A percentile compares a stretch with the other conserved stretches of the same genome.
These are phyloP conservation scores for Parotocinclus haroldoi DNA, from an alignment of 2,797 vertebrate genomes.

Conservation along the genomic window DNA sequence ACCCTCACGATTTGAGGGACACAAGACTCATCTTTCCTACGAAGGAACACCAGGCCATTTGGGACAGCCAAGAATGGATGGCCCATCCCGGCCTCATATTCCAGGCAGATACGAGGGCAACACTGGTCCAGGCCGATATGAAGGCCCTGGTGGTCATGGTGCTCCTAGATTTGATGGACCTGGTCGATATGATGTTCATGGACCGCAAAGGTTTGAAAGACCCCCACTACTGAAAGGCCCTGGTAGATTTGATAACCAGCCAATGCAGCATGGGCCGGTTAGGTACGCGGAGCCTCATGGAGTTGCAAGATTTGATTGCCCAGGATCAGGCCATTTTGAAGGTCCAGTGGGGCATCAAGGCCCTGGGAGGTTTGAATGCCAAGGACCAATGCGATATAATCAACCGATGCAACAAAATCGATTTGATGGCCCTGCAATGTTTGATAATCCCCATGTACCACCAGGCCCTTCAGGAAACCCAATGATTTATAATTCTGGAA, in stretches of 20 bases:
- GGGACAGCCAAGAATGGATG: slow-evolving; percentile 55
- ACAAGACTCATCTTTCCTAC: slow-evolving; percentile 64
- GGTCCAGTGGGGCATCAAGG: slow-evolving; percentile 68
- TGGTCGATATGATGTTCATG: slow-evolving; percentile 72
- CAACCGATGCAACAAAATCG: slow-evolving; percentile 74
- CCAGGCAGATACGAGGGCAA: slow-evolving; percentile 68
- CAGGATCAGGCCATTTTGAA: slow-evolving; percentile 66
- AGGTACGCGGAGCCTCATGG: slow-evolving; percentile 69
- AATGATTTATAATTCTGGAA: slow-evolving; percentile 70
- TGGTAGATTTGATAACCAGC: slow-evolving; percentile 71
- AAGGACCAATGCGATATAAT: slow-evolving; percentile 77
- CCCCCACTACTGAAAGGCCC: slow-evolving; percentile 63
- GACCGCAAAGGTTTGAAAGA: slow-evolving; percentile 77
- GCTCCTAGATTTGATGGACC: slow-evolving; percentile 57
- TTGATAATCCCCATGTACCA: slow-evolving; percentile 75
- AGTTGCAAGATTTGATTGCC: slow-evolving; percentile 76
- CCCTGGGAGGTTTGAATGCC: slow-evolving; percentile 59
- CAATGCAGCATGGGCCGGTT: slow-evolving; percentile 66
- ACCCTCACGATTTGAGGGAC: slow-evolving; percentile 74
- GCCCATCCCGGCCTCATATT: slow-evolving; percentile 68
- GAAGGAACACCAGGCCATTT: slow-evolving; percentile 64
- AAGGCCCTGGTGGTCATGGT: slow-evolving; percentile 66
- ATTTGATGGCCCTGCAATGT: slow-evolving; percentile 68
- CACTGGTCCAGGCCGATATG: slow-evolving; percentile 61
- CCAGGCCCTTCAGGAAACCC: slow-evolving; percentile 63